Base-by-base conservation (phyloP, 2,113 vertebrate species). In the Fulmarus glacialis region DNA sequence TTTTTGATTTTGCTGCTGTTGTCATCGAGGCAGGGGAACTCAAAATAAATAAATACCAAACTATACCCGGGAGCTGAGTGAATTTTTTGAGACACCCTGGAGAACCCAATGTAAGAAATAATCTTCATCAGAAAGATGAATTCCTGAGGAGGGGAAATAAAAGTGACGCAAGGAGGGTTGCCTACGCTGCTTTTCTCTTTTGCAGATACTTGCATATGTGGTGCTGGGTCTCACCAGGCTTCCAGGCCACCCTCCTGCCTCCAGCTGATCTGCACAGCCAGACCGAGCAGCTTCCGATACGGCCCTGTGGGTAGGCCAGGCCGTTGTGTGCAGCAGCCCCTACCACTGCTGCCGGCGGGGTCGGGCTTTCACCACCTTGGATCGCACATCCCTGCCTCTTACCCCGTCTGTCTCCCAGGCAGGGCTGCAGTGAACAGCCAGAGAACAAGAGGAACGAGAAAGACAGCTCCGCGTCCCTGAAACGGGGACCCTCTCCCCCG, bases 401-500 rank as follows among this genome's bases (percentile, higher is more conserved):
- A 8, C 18, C 21, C 22, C 9, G 0, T 22, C 72, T 24, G 9
- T 24, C 22, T 27, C 29, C 36, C n/a, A 15, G 56, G n/a, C 47
- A 52, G 59, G 43, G 27, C 34, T 59, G 74, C 3, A 40, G 56
- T 2, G 15, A 24, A 16, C 36, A 17, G 13, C 10, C 42, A 55
- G 50, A 22, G 4, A 6, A 0, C 3, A 34, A 42, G 8, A 12
- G 53, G 40, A 77, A 29, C 29, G 6, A 47, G 22, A 45, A 48
- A 36, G 11, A 48, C 77, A 73, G 48, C 40, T 60, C n/a, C 8
- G 0, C 1, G 1, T 18, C 70, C 38, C 36, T 21, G 58, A 58
- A 67, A 32, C 0, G 0, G 63, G 23, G 34, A 56, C 11, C 34
- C 10, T 4, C 10, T 58, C 17, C 64, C 20, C 30, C 0, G 0